Conservation (phyloP, 2,113 vertebrate genomes). For the Thryonomys swinderianus region DNA sequence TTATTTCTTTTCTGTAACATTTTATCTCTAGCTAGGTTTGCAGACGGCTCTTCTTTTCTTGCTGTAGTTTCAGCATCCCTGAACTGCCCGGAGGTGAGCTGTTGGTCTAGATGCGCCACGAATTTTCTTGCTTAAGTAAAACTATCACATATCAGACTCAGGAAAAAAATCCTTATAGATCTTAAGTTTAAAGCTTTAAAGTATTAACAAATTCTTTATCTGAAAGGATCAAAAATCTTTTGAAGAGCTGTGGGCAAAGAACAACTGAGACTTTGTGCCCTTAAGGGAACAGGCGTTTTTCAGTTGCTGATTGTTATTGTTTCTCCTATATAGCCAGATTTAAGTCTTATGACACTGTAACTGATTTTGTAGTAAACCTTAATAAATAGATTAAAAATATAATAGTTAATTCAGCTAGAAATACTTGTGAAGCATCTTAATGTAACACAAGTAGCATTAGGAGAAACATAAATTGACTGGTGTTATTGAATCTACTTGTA, state of each 20-base stretch:
- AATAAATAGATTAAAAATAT: neutral
- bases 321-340: neutral
- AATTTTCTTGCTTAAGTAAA: slow-evolving; percentile 81
- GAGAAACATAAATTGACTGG: neutral
- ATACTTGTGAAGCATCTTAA: neutral
- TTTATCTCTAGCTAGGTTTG: slow-evolving; percentile 5
- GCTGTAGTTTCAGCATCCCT: neutral
- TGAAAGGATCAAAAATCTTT: slow-evolving; percentile 82
- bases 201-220: slow-evolving; percentile 86
- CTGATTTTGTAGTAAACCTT: neutral
- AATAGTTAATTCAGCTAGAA: neutral
- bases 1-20: neutral
- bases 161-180: slow-evolving; percentile 80
- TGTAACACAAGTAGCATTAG: neutral
- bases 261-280: slow-evolving; percentile 55
- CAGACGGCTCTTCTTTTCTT: neutral
- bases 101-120: slow-evolving; percentile 18
- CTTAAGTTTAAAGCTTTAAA: slow-evolving; percentile 83
- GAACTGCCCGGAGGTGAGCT: slow-evolving; percentile 58
- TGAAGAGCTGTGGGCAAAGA: slow-evolving; percentile 79
- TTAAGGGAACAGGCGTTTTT: slow-evolving; percentile 67
- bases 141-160: slow-evolving; percentile 74
- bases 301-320: slow-evolving; percentile 29
- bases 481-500: neutral
- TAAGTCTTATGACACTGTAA: neutral